A percentile compares a stretch with the other conserved stretches of the same genome.
Conservation (phyloP, 2,113 vertebrate species). For the Rallus limicola region DNA sequence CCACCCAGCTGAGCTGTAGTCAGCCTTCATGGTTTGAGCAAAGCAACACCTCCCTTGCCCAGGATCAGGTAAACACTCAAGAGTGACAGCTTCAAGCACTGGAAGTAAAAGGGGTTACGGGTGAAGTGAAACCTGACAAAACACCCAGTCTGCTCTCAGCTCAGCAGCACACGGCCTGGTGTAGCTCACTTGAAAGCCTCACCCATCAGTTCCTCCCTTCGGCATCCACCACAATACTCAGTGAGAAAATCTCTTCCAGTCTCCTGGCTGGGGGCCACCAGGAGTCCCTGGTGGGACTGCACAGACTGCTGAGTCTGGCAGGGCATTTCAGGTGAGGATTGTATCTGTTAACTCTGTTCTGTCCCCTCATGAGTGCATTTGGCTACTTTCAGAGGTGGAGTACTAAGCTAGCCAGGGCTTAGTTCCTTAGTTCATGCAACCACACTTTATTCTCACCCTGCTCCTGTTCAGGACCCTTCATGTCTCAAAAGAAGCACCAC, state of each 20-base stretch:
- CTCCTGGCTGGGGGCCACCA: not conserved
- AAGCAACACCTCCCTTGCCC: not conserved
- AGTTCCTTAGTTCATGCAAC: not conserved
- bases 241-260: not conserved
- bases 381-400: not conserved
- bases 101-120: not conserved
- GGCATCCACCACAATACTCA: not conserved
- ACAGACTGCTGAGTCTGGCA: not conserved
- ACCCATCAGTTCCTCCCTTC: not conserved
- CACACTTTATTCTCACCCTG: not conserved
- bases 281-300: not conserved
- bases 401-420: not conserved
- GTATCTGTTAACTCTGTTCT: not conserved
- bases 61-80: not conserved
- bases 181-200: not conserved
- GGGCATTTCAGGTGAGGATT: not conserved
- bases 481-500: not conserved
- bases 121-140: not conserved
- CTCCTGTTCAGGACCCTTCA: not conserved
- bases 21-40: not conserved
- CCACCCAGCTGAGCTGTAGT: not conserved
- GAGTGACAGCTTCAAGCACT: not conserved
- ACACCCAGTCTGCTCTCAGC: not conserved
- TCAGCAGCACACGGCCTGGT: rapidly evolving
- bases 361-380: not conserved